Percentiles rank a stretch among this genome's conserved stretches.
phyloP scores from a whole-genome alignment of 2,797 vertebrate species.

The Limosa lapponica region DNA sequence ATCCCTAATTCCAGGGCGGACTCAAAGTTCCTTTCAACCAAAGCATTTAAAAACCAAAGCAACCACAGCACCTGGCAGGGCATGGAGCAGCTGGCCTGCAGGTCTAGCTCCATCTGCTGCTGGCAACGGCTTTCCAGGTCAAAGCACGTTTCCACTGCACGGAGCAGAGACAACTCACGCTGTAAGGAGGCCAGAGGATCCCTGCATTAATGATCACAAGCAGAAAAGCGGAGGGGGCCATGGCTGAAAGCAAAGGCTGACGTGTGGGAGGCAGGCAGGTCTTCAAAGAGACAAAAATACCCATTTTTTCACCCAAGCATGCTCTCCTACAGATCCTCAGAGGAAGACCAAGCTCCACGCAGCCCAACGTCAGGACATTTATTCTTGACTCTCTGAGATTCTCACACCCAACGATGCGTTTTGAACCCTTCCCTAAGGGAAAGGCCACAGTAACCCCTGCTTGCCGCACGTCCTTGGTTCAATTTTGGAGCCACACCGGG shows the following conservation, averaged over 20 bases:
- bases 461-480: background rate
- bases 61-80: conserved; percentile 25
- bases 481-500: background rate
- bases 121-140: background rate
- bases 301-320: background rate
- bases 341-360: background rate
- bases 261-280: background rate
- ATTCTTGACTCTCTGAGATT: background rate
- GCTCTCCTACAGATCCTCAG: background rate
- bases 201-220: background rate
- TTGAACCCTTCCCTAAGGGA: background rate
- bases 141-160: background rate
- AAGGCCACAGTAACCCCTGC: background rate
- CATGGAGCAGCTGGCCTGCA: background rate
- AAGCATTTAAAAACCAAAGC: conserved; percentile 19
- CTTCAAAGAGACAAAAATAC: background rate
- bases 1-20: background rate
- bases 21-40: background rate
- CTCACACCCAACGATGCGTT: background rate
- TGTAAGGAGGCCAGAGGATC: background rate
- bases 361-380: accelerated
- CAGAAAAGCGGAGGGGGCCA: background rate
- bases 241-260: background rate
- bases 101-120: conserved; percentile 47
- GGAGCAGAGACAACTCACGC: background rate